Conservation (phyloP, 1,140 invertebrate genomes). For the Drosophila asahinai region DNA sequence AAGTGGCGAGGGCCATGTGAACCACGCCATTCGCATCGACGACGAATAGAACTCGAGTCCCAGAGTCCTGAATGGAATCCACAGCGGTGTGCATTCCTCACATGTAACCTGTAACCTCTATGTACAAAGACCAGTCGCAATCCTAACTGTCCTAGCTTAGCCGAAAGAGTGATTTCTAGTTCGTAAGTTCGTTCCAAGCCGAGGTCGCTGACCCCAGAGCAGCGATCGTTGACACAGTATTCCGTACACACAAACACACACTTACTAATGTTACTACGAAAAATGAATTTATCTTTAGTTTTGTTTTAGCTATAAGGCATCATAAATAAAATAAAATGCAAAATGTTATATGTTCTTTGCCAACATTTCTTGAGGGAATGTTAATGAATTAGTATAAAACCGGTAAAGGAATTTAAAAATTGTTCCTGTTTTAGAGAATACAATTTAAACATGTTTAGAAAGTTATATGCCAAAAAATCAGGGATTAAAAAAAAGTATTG, state of each 20-base stretch:
- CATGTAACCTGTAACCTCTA: slow-evolving; percentile 66
- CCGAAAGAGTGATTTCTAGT: slow-evolving; percentile 72
- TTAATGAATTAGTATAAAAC: too few species aligned
- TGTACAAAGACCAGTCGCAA: slow-evolving; percentile 74
- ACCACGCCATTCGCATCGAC: slow-evolving; percentile 74
- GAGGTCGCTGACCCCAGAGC: slow-evolving; percentile 11
- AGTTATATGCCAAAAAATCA: too few species aligned
- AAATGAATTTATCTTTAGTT: slow-evolving; percentile 46
- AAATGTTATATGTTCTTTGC: slow-evolving; percentile 24
- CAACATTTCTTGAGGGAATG: neutral
- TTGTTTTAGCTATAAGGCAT: slow-evolving; percentile 32
- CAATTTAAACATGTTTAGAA: too few species aligned
- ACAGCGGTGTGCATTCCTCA: slow-evolving; percentile 37
- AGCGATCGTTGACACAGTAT: slow-evolving; percentile 54
- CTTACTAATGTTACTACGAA: slow-evolving; percentile 62
- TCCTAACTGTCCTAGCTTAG: slow-evolving; percentile 52
- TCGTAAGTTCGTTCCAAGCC: slow-evolving; percentile 42
- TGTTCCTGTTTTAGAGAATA: too few species aligned
- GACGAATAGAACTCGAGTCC: slow-evolving; percentile 58
- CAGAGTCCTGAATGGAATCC: neutral
- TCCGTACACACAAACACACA: slow-evolving; percentile 37
- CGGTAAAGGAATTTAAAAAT: too few species aligned
- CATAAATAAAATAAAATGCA: slow-evolving; percentile 9
- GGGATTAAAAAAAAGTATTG: too few species aligned
- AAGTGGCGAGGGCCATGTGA: slow-evolving; percentile 61